phyloP scores from a whole-genome alignment of 2,797 vertebrate genomes.

The Hoplostethus atlanticus region DNA sequence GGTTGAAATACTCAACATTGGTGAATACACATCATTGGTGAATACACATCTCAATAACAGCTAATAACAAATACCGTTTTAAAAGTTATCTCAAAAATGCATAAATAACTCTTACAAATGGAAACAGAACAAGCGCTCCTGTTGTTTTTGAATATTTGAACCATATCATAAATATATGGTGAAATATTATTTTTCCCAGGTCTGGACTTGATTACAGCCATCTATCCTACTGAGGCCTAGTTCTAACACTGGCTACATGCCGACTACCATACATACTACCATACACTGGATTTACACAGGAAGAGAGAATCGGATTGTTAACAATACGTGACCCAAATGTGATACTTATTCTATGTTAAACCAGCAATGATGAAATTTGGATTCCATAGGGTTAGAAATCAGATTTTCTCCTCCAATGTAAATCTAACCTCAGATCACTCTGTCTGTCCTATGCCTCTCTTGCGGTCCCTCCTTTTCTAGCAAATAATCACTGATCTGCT shows the following conservation, averaged over 20 bases:
- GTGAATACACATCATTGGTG: no score
- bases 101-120: neutral
- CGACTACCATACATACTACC: neutral
- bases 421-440: neutral
- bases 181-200: conserved; percentile 16
- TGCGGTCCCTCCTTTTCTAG: neutral
- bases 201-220: conserved; percentile 27
- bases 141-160: conserved; percentile 9
- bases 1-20: no score
- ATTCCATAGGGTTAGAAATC: neutral
- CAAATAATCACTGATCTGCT: conserved; percentile 2
- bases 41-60: neutral
- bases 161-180: neutral
- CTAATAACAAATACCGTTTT: no score
- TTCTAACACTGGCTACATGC: conserved; percentile 35
- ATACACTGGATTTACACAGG: neutral
- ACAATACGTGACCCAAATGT: neutral
- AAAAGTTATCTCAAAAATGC: no score
- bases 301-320: neutral
- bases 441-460: neutral
- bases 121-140: conserved; percentile 51
- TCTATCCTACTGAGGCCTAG: conserved; percentile 19
- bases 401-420: neutral
- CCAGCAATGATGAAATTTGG: neutral
- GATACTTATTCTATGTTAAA: neutral